Evolutionary conservation across 2,797 vertebrate genomes (phyloP), one percentile per base, ranked within the genome.

Genomic region (Poeciliopsis gracilis): DNA sequence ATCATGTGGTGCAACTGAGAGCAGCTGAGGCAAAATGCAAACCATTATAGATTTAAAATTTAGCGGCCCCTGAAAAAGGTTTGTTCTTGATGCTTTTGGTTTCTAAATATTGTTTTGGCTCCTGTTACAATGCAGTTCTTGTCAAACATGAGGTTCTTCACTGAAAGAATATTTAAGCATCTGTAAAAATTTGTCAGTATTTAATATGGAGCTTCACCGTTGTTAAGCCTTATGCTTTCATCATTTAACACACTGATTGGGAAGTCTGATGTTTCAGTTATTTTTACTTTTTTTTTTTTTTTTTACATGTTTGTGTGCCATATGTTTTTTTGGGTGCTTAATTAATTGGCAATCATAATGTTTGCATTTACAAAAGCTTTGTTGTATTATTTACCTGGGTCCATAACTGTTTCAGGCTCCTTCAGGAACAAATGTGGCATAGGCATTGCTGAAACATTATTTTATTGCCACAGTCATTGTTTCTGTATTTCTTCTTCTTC

Each of bases 1-100:
- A 80, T 82, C 23, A 20, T 77, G 18, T 73, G 72, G 47, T 69
- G 85, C 79, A 72, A 72, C 80, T 49, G 18, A 23, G 75, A 38
- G 85, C 79, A 72, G 70, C 80, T 49, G 18, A 23, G 75, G 43
- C 70, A 6, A 63, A 84, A 76, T 23, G 11, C 33, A 45, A 73
- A 73, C 49, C 63, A 59, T 75, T 23, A n/a, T 12, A 41, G 75
- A 80, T 43, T 79, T 83, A 23, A 51, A 77, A 77, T 77, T 18
- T 59, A 46, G 7, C 15, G 30, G 23, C 25, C 67, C 41, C 67
- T 45, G 18, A 45, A 70, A 38, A n/a, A 70, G 23, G 41, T 23
- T n/a, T 25, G 2, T 73, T 55, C 23, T 38, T 73, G 20, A 73
- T 7, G 33, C 47, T 73, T 73, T 41, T 55, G 9, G 11, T 41